Evolutionary conservation across 2,797 vertebrate genomes (phyloP), one percentile per base, ranked within the genome.

Genomic region (Lophotriccus pileatus): DNA sequence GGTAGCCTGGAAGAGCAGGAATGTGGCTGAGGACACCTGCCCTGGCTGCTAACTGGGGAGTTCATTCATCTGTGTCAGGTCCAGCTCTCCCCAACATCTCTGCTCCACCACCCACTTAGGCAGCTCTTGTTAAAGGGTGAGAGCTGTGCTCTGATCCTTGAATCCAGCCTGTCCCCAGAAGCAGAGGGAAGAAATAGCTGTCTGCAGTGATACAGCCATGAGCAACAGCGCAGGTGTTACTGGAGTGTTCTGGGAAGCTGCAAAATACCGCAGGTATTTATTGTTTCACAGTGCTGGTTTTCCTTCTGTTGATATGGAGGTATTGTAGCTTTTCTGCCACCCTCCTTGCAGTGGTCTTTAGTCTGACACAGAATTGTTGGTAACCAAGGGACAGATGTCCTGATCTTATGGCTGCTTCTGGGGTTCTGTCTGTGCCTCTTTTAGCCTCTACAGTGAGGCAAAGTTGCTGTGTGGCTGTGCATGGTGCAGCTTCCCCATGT

Each of bases 201-300:
- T 44, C 3, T 19, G 12, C 7, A 6, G 24, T 44, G 36, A 6
- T 4, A 12, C 15, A 11, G 32, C 20, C 21, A 1, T 19, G 12
- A 46, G 14, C 7, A 36, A 4, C 8, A 41, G 23, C 15, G 16
- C 1, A 4, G 18, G 7, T 30, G 4, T 30, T 4, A 0, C 24
- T 32, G 37, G 27, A 25, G 5, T 2, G 0, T 27, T 56, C 23
- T 18, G 5, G 73, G 10, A 78, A 78, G 34, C 60, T 92, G 46
- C 22, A 25, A 9, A 52, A 70, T 59, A 2, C 9, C 50, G 24
- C n/a, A 85, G 50, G 7, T 46, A 36, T n/a, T 70, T 23, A 41
- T 56, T 4, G 7, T 41, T 80, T 87, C 15, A 17, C 0, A 1
- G 1, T 69, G 20, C 23, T 90, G 21, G 5, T 4, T 78, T 90